Conservation (phyloP, 2,797 vertebrate genomes). For the Thunnus albacares region DNA sequence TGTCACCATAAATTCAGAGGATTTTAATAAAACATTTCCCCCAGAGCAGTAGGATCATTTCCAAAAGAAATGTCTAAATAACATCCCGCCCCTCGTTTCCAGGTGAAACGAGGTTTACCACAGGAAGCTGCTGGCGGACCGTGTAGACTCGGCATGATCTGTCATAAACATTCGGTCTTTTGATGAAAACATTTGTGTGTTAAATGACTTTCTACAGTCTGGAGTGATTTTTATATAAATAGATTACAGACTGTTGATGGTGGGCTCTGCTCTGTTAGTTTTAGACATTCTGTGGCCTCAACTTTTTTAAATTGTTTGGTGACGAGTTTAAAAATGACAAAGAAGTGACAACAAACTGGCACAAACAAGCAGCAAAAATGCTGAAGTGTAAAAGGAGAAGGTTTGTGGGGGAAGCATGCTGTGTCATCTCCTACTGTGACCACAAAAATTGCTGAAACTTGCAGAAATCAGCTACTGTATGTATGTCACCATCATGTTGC, state of each 20-base stretch:
- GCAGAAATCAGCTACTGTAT: neutral
- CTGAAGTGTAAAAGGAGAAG: neutral
- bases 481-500: neutral
- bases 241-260: neutral
- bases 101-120: neutral
- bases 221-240: neutral
- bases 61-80: neutral
- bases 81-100: neutral
- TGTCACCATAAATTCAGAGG: neutral
- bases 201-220: neutral
- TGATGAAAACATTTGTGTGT: neutral
- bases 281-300: neutral
- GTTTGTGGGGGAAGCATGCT: neutral
- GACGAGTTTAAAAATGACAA: neutral
- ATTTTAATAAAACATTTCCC: neutral
- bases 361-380: neutral
- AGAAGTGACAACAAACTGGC: neutral
- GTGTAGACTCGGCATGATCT: neutral
- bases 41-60: neutral
- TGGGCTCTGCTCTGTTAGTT: neutral
- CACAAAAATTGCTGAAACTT: slow-evolving; percentile 3
- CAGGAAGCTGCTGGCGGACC: slow-evolving; percentile 5
- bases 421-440: neutral
- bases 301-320: too few species aligned
- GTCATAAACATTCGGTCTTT: slow-evolving; percentile 2